These are phyloP conservation scores for Sebastes schlegelii DNA, from an alignment of 2,113 vertebrate species.

Conservation along the genomic window DNA sequence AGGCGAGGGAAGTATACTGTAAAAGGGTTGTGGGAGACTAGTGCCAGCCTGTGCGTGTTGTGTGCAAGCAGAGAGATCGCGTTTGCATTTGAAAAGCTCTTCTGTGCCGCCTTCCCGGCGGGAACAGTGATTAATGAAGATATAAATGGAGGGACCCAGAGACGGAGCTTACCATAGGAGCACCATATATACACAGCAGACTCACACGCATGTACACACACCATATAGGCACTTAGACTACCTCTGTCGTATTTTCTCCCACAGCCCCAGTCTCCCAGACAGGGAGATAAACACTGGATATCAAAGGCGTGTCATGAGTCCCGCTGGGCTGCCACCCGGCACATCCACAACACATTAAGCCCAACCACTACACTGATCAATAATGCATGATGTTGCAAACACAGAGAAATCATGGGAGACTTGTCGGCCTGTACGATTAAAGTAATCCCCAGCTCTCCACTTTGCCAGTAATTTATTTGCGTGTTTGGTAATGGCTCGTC, in stretches of 20 bases:
- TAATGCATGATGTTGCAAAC: slow-evolving; percentile 67
- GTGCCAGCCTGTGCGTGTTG: slow-evolving; percentile 39
- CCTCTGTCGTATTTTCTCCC: slow-evolving; percentile 44
- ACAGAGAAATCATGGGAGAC: slow-evolving; percentile 38
- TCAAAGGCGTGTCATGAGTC: slow-evolving; percentile 70
- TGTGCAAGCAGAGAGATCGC: slow-evolving; percentile 24
- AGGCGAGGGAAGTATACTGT: slow-evolving; percentile 60
- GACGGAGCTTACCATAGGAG: slow-evolving; percentile 64
- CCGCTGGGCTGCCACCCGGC: slow-evolving; percentile 57
- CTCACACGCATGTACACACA: slow-evolving; percentile 14
- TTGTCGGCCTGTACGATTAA: slow-evolving; percentile 29
- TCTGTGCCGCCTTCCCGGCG: slow-evolving; percentile 62
- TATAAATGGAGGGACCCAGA: slow-evolving; percentile 66
- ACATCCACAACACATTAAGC: slow-evolving; percentile 63
- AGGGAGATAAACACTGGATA: slow-evolving; percentile 66
- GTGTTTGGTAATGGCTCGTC: slow-evolving; percentile 45
- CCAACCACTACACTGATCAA: slow-evolving; percentile 59
- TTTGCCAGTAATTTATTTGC: slow-evolving; percentile 57
- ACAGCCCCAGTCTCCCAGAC: slow-evolving; percentile 58
- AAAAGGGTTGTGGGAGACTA: slow-evolving; percentile 55
- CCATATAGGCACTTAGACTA: slow-evolving; percentile 38
- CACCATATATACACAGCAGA: slow-evolving; percentile 40
- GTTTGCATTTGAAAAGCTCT: slow-evolving; percentile 79
- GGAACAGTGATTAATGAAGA: slow-evolving; percentile 76
- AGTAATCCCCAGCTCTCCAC: slow-evolving; percentile 61